phyloP scores from a whole-genome alignment of 2,797 vertebrate genomes.

The Arnoldichthys spilopterus region DNA sequence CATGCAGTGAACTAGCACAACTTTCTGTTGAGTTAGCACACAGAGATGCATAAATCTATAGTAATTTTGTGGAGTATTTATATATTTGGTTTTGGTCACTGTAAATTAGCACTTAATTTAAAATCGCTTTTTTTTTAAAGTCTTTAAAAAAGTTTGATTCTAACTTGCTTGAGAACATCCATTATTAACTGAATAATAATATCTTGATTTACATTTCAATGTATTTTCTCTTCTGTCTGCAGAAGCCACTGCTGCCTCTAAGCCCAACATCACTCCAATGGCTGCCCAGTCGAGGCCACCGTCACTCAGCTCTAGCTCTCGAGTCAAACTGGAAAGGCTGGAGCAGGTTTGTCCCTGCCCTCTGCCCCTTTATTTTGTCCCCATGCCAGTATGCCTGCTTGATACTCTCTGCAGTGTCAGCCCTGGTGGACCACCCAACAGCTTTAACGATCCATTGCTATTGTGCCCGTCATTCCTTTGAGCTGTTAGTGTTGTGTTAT shows the following conservation, averaged over 20 bases:
- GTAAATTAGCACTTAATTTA: neutral
- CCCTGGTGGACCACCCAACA: slow-evolving; percentile 12
- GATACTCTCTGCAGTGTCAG: slow-evolving; percentile 29
- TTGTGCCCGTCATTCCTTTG: slow-evolving; percentile 41
- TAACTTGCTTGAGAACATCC: neutral
- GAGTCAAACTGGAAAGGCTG: slow-evolving; percentile 45
- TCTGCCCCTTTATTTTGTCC: neutral
- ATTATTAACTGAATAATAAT: too few relatives aligned
- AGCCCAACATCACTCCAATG: slow-evolving; percentile 31
- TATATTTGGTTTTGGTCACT: neutral
- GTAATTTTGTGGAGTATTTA: too few relatives aligned
- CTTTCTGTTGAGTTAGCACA: too few relatives aligned
- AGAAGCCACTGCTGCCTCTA: slow-evolving; percentile 49
- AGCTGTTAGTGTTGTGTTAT: slow-evolving; percentile 44
- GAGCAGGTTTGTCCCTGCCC: slow-evolving; percentile 48
- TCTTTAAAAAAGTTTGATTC: neutral
- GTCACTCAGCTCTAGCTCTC: slow-evolving; percentile 17
- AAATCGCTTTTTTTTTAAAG: neutral
- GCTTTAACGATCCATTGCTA: slow-evolving; percentile 30
- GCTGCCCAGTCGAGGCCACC: slow-evolving; percentile 31
- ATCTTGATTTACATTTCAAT: neutral
- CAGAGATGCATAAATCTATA: too few relatives aligned
- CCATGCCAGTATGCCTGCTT: neutral
- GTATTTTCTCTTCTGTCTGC: neutral
- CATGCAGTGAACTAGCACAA: too few relatives aligned